These are phyloP conservation scores for Drosophila grimshawi DNA, from an alignment of 1,140 invertebrate genomes.

Conservation along the genomic window DNA sequence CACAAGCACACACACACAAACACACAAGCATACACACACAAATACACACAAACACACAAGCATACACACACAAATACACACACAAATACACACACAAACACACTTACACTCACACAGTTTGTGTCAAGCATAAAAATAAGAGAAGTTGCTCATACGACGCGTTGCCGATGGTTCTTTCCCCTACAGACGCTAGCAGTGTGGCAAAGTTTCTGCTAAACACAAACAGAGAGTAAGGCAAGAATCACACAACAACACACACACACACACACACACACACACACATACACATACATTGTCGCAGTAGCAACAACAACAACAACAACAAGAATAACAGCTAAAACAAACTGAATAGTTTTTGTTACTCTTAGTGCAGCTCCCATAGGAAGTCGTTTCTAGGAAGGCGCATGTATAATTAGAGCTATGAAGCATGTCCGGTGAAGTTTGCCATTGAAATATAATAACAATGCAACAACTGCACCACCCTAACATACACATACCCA, in stretches of 20 bases:
- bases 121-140: conserved; percentile 49
- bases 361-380: conserved; percentile 41
- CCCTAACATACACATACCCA: conserved; percentile 8
- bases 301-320: conserved; percentile 29
- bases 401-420: conserved; percentile 83
- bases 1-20: not conserved
- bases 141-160: conserved; percentile 58
- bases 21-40: too few relatives aligned
- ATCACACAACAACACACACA: conserved; percentile 3
- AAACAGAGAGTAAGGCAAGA: conserved; percentile 26
- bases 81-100: too few relatives aligned
- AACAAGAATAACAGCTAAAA: conserved; percentile 29
- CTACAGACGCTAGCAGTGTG: conserved; percentile 40
- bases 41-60: conserved; percentile 4
- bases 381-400: conserved; percentile 75
- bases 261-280: not conserved
- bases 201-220: conserved; percentile 49
- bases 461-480: conserved; percentile 32
- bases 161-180: conserved; percentile 22
- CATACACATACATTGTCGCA: conserved; percentile 5
- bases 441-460: conserved; percentile 78
- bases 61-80: not conserved
- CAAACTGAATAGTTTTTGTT: conserved; percentile 44
- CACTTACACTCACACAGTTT: conserved; percentile 13
- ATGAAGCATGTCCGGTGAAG: conserved; percentile 83